phyloP scores from a whole-genome alignment of 2,797 vertebrate species.

The Chanos chanos region DNA sequence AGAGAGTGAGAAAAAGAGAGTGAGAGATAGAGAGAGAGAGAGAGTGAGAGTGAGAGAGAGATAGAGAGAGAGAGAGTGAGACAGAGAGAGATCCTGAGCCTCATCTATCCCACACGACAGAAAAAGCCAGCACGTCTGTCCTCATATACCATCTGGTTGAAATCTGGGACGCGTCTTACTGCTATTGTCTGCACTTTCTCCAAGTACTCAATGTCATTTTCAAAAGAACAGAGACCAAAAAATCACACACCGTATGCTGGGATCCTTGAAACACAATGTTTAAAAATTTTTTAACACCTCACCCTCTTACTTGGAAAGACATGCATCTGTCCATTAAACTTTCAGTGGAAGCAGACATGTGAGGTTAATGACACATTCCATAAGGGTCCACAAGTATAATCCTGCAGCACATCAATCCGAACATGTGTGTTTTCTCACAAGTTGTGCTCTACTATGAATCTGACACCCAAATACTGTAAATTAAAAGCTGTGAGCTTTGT shows the following conservation, averaged over 20 bases:
- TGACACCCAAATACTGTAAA: too few species aligned
- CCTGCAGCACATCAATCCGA: neutral
- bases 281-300: neutral
- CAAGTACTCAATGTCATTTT: constrained; percentile 15
- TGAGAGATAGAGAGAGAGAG: constrained; percentile 12
- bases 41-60: constrained; percentile 9
- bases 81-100: constrained; percentile 19
- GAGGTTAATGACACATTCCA: constrained; percentile 5
- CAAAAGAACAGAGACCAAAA: too few species aligned
- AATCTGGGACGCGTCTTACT: constrained; percentile 12
- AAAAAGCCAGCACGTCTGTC: constrained; percentile 20
- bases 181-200: constrained; percentile 13
- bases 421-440: neutral
- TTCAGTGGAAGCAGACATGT: too few species aligned
- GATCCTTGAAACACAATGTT: neutral
- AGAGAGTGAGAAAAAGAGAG: constrained; percentile 21
- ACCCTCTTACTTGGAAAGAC: neutral
- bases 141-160: constrained; percentile 33
- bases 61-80: neutral
- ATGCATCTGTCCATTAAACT: too few species aligned
- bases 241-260: constrained; percentile 8
- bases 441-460: too few species aligned
- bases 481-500: too few species aligned
- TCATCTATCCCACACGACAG: constrained; percentile 31
- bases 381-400: neutral